Conservation (phyloP, 1,140 invertebrate genomes). For the Brachystomella parvula region DNA sequence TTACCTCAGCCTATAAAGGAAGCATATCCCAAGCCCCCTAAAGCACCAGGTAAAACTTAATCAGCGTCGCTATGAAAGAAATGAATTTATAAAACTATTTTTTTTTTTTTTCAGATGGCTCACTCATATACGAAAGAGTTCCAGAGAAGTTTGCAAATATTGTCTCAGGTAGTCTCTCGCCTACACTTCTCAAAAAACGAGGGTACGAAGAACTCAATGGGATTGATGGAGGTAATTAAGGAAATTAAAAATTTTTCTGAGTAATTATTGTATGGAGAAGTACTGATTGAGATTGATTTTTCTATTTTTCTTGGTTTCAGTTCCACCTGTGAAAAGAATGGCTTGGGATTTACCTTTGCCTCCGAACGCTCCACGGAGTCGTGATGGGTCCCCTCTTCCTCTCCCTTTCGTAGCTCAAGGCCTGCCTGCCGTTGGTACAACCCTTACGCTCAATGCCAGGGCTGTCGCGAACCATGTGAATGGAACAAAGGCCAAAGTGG, state of each 20-base stretch:
- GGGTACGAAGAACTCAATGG: constrained; percentile 82
- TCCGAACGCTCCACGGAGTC: constrained; percentile 49
- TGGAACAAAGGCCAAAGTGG: constrained; percentile 48
- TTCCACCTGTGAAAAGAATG: constrained; percentile 50
- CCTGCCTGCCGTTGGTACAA: constrained; percentile 27
- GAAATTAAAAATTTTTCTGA: constrained; percentile 15
- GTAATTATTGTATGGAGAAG: no score
- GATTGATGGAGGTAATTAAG: constrained; percentile 56
- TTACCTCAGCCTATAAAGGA: constrained; percentile 68
- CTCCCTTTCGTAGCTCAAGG: constrained; percentile 32
- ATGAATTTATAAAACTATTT: background rate
- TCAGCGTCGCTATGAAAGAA: constrained; percentile 6
- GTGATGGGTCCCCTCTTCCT: constrained; percentile 41
- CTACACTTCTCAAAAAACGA: constrained; percentile 61
- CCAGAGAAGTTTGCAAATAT: constrained; percentile 55
- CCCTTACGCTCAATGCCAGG: constrained; percentile 38
- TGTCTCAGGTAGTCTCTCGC: constrained; percentile 45
- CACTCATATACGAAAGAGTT: constrained; percentile 71
- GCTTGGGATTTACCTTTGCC: constrained; percentile 54
- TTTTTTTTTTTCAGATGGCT: constrained; percentile 56
- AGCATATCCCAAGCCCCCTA: constrained; percentile 78
- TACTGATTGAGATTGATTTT: background rate
- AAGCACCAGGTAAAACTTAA: constrained; percentile 56
- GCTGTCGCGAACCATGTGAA: constrained; percentile 46
- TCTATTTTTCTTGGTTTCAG: constrained; percentile 5